Conservation (phyloP, 2,888 invertebrate genomes). For the Poecilobothrus nobilitatus region DNA sequence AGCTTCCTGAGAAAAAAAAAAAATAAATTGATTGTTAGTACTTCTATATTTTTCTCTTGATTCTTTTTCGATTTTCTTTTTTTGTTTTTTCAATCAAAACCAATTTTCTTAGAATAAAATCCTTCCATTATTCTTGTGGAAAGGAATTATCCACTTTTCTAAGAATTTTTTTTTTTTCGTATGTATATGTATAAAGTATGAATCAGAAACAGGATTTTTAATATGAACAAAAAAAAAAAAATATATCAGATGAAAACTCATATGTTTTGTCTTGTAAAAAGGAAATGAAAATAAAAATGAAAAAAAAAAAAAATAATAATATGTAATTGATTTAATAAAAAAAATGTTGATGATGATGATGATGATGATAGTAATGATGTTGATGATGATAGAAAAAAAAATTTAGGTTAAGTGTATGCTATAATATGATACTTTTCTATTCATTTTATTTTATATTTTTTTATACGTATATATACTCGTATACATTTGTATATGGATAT, state of each 20-base stretch:
- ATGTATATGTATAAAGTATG: neutral
- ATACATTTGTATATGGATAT: too few species aligned
- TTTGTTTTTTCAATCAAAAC: too few species aligned
- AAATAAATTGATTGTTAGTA: neutral
- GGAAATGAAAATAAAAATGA: too few species aligned
- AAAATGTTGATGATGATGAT: neutral
- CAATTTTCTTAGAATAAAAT: too few species aligned
- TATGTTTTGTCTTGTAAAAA: neutral
- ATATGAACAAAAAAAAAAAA: neutral
- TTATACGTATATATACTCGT: too few species aligned
- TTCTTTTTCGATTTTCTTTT: too few species aligned
- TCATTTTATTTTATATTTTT: too few species aligned
- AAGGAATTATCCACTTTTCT: too few species aligned
- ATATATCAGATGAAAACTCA: neutral
- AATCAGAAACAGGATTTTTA: neutral
- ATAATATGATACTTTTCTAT: neutral
- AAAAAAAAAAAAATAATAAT: too few species aligned
- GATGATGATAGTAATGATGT: neutral
- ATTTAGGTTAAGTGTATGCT: neutral
- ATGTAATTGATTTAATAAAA: neutral
- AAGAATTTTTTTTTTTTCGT: too few species aligned
- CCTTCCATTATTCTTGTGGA: too few species aligned
- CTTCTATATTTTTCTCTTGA: neutral
- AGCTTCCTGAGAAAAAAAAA: neutral
- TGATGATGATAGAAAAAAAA: neutral